Evolutionary conservation across 2,797 vertebrate genomes (phyloP), one percentile per base, ranked within the genome.

Genomic region (Helicolenus hilgendorfi): DNA sequence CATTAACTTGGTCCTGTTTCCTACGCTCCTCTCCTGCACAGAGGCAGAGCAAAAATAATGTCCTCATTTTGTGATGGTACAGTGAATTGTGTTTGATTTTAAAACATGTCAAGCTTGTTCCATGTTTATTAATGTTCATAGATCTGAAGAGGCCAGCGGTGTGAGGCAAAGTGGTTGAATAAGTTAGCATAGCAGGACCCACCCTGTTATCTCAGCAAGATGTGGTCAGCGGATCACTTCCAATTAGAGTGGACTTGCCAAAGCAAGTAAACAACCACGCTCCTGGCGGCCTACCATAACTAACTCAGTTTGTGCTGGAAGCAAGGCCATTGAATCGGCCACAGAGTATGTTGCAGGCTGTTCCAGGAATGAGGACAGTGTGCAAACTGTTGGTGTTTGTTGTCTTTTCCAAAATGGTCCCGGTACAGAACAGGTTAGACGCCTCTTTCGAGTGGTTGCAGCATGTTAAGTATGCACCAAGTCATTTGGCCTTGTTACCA

Each of bases 201-300:
- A 79, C 86, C 91, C 84, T 84, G 83, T 92, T 93, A 91, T 95
- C 83, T 86, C 86, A 89, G 85, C 76, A 76, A 83, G 69, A 85
- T 83, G 90, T 73, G 85, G 87, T 91, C 88, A 93, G 88, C 68
- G 79, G 87, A 92, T 94, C 87, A 73, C 82, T 86, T 92, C 83
- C 85, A 95, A 84, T 95, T 93, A 92, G 85, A 91, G 70, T 73
- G 31, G 56, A 91, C 86, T 90, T 90, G 94, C 84, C 77, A 94
- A 93, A 90, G 89, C 91, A 91, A 91, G 89, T 95, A 90, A 95
- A 94, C 89, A 90, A 62, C 78, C 77, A 35, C 7, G 62, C 58
- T 80, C 64, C 77, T 85, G 78, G 63, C 31, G 9, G 71, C 53
- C 67, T 15, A 81, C 60, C 78, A 86, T 73, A 75, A 72, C 92